phyloP scores from a whole-genome alignment of 2,113 vertebrate genomes.

The Hippoglossus stenolepis region DNA sequence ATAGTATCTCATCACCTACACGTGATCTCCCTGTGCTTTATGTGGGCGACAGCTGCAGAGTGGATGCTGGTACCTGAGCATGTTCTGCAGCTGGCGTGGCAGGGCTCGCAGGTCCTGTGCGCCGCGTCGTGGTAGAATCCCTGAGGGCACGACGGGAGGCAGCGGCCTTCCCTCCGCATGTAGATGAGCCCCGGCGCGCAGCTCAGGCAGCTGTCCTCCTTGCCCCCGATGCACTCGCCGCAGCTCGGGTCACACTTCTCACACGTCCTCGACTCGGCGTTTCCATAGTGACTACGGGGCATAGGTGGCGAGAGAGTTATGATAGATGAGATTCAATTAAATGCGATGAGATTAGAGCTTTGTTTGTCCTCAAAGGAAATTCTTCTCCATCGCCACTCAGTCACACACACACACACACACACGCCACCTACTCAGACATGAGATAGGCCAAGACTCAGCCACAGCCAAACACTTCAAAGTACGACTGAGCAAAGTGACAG shows the following conservation, averaged over 20 bases:
- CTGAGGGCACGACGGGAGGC: constrained; percentile 85
- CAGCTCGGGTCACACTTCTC: constrained; percentile 88
- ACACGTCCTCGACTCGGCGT: constrained; percentile 79
- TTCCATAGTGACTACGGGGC: constrained; percentile 85
- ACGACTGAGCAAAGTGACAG: not conserved
- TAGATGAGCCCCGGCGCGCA: constrained; percentile 85
- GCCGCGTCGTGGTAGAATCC: constrained; percentile 79
- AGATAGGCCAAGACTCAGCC: not conserved
- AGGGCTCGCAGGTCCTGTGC: constrained; percentile 84
- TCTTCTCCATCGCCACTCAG: constrained; percentile 19
- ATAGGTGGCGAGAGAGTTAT: constrained; percentile 46
- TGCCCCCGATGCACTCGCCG: constrained; percentile 82
- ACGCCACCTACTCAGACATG: not conserved
- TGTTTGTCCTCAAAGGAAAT: constrained; percentile 52
- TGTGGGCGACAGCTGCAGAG: constrained; percentile 4
- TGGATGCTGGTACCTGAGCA: constrained; percentile 83
- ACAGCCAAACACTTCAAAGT: constrained; percentile 14
- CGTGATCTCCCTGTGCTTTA: not conserved
- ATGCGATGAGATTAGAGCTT: constrained; percentile 43
- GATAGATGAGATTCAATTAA: constrained; percentile 62
- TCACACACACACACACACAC: constrained; percentile 15
- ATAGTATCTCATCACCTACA: not conserved
- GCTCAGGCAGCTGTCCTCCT: constrained; percentile 84
- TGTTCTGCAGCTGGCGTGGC: constrained; percentile 86
- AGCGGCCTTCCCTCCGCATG: constrained; percentile 81